phyloP scores from a whole-genome alignment of 2,113 vertebrate species.

The Gallinago undulata region DNA sequence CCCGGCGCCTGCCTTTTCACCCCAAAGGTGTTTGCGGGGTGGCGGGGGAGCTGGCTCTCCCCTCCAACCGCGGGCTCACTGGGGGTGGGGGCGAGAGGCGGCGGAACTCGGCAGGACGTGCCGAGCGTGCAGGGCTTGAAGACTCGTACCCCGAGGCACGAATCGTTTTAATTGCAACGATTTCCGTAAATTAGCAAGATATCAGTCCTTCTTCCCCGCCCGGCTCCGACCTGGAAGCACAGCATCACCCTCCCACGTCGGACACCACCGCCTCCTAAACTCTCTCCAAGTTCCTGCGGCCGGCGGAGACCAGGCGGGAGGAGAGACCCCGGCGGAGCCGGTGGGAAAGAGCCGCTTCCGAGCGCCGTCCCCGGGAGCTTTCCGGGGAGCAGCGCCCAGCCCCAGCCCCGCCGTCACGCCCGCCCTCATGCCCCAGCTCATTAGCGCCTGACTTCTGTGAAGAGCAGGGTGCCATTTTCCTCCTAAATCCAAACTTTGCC shows the following conservation, averaged over 20 bases:
- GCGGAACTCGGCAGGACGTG: neutral
- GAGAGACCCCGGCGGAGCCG: neutral
- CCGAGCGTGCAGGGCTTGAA: neutral
- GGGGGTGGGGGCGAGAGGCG: neutral
- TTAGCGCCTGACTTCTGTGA: neutral
- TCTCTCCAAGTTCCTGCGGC: neutral
- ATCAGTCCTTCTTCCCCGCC: neutral
- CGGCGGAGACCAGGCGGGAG: neutral
- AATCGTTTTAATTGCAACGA: slow-evolving; percentile 19
- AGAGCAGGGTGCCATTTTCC: neutral
- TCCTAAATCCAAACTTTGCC: neutral
- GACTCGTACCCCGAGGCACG: neutral
- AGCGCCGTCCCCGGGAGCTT: neutral
- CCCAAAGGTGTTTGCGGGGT: neutral
- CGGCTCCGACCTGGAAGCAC: neutral
- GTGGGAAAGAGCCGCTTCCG: neutral
- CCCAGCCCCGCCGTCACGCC: neutral
- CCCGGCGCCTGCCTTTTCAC: neutral
- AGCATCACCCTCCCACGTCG: neutral
- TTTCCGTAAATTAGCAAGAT: neutral
- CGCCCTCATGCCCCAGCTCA: neutral
- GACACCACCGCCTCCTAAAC: neutral
- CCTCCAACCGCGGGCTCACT: neutral
- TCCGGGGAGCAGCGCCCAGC: neutral
- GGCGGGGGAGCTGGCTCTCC: neutral